A percentile compares a stretch with the other conserved stretches of the same genome.
These are phyloP conservation scores for Asobara japonica DNA, from an alignment of 1,140 invertebrate genomes.

Conservation along the genomic window DNA sequence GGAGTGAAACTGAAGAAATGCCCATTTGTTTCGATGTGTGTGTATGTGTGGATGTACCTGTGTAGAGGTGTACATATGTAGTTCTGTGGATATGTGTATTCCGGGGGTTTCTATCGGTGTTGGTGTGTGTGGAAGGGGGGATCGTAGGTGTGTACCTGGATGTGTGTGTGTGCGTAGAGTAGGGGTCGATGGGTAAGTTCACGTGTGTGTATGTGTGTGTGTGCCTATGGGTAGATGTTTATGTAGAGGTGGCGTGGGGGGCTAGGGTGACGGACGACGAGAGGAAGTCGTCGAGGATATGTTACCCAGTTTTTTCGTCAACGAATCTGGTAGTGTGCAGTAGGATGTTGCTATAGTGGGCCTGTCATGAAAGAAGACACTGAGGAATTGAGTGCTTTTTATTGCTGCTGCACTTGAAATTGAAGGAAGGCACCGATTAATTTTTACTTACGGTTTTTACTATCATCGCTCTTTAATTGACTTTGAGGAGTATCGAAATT, in stretches of 20 bases:
- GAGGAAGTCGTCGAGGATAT: constrained; percentile 7
- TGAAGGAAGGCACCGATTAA: neutral
- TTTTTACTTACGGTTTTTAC: constrained; percentile 12
- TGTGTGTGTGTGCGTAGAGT: no score
- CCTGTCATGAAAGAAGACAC: neutral
- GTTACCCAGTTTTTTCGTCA: constrained; percentile 2
- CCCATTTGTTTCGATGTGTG: neutral
- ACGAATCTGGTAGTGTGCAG: neutral
- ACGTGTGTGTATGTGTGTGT: neutral
- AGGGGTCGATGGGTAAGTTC: no score
- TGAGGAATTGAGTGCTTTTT: constrained; percentile 13
- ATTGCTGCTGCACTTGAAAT: neutral
- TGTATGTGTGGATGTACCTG: neutral
- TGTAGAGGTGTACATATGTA: no score
- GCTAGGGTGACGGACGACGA: neutral
- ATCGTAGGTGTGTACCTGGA: no score
- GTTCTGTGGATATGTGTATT: no score
- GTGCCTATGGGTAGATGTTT: neutral
- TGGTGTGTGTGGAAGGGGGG: no score
- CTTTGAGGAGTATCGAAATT: no score
- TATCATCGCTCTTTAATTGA: no score
- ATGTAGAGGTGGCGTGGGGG: no score
- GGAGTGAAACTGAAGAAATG: neutral
- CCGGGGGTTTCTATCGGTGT: no score
- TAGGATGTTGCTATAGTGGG: neutral